Percentiles rank a stretch among this genome's conserved stretches.
Evolutionary conservation across 1,140 invertebrate genomes (phyloP).

Genomic region (Magallana angulata): DNA sequence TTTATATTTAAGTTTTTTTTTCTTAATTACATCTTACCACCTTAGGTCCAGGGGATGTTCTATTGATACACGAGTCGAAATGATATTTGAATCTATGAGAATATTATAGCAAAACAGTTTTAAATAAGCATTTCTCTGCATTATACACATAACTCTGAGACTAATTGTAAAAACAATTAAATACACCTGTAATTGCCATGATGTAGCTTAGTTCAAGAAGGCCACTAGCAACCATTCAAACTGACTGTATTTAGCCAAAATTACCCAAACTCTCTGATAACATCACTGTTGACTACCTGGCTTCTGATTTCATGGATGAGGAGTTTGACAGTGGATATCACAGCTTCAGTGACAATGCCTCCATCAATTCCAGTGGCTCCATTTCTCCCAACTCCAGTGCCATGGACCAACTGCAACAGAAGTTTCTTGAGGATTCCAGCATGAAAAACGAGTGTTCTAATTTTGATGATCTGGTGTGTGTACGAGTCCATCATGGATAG

Average conservation of each 20-base stretch:
- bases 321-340: conserved; percentile 41
- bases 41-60: no score
- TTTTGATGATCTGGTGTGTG: not conserved
- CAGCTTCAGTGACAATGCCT: conserved; percentile 30
- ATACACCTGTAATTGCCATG: no score
- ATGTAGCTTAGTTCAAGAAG: no score
- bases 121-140: no score
- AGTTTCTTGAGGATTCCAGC: not conserved
- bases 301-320: conserved; percentile 48
- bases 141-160: no score
- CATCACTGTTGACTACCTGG: not conserved
- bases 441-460: not conserved
- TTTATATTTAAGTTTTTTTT: no score
- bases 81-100: no score
- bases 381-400: not conserved
- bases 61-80: no score
- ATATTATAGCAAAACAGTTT: no score
- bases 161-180: no score
- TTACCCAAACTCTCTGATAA: not conserved
- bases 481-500: not conserved
- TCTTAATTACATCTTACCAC: no score
- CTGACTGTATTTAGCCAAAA: not conserved
- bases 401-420: not conserved
- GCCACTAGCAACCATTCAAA: no score
- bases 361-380: not conserved